phyloP scores from a whole-genome alignment of 2,888 invertebrate genomes.

The Drosophila putrida region DNA sequence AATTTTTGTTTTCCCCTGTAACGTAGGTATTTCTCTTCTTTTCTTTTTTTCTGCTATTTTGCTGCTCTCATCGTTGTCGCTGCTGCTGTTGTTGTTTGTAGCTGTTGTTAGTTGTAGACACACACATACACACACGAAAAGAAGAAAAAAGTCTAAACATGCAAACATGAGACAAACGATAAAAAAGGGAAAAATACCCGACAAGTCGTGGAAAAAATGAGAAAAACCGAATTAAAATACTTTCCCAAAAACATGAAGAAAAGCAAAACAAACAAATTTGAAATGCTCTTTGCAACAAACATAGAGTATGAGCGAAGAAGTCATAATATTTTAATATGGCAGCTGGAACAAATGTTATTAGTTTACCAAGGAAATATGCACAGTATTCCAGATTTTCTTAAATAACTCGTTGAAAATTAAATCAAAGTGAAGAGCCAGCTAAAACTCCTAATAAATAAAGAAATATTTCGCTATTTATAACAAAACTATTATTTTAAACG shows the following conservation, averaged over 20 bases:
- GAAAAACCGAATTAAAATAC: slow-evolving; percentile 24
- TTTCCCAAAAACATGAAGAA: slow-evolving; percentile 10
- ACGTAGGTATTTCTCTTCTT: slow-evolving; percentile 33
- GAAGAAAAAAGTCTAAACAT: slow-evolving; percentile 52
- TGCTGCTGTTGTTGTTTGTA: slow-evolving; percentile 24
- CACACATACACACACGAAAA: slow-evolving; percentile 17
- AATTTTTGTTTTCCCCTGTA: slow-evolving; percentile 74
- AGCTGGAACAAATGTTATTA: too few relatives aligned
- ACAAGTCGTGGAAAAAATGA: slow-evolving; percentile 31
- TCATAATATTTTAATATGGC: not conserved
- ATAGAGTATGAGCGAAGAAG: not conserved
- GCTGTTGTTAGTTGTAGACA: slow-evolving; percentile 42
- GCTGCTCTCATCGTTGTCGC: slow-evolving; percentile 32
- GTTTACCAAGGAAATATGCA: not conserved
- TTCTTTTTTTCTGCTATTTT: slow-evolving; percentile 8
- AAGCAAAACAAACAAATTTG: slow-evolving; percentile 11
- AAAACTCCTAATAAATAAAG: too few relatives aligned
- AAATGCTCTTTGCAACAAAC: slow-evolving; percentile 21
- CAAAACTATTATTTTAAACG: too few relatives aligned
- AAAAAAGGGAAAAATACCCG: slow-evolving; percentile 35
- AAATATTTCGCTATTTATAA: too few relatives aligned
- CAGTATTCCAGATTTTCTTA: not conserved
- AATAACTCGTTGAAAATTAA: not conserved
- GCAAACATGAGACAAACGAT: slow-evolving; percentile 55
- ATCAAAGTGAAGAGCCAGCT: too few relatives aligned